These are phyloP conservation scores for Alaudala cheleensis DNA, from an alignment of 2,113 vertebrate genomes.

Conservation along the genomic window DNA sequence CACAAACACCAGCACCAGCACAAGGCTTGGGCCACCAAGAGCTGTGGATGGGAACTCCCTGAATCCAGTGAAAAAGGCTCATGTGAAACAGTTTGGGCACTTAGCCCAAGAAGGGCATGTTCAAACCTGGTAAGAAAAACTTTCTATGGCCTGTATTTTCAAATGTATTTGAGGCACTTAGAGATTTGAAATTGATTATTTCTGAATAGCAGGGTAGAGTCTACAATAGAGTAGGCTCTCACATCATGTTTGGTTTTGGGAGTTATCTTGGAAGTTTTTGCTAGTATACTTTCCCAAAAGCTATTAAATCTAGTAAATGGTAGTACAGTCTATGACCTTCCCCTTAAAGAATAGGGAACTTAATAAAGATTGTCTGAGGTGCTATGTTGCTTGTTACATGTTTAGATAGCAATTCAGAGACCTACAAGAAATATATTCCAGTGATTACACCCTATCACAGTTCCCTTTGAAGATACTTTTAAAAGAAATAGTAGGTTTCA, in stretches of 20 bases:
- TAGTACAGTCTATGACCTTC: not conserved
- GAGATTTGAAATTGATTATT: not conserved
- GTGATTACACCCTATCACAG: not conserved
- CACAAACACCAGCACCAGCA: not conserved
- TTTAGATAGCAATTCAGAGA: not conserved
- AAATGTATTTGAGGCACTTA: not conserved
- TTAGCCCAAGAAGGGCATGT: not conserved
- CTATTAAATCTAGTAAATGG: not conserved
- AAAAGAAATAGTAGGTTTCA: conserved; percentile 12
- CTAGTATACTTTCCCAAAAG: not conserved
- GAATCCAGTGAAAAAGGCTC: not conserved
- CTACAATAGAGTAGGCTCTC: not conserved
- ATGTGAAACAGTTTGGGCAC: not conserved
- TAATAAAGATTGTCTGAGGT: not conserved
- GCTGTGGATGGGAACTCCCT: not conserved
- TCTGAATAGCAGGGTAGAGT: not conserved
- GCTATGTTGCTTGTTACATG: not conserved
- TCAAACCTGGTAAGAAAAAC: not conserved
- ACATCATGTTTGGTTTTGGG: not conserved
- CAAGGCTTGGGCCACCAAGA: not conserved
- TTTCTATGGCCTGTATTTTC: not conserved
- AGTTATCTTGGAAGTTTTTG: not conserved
- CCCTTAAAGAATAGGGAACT: not conserved
- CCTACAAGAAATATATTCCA: conserved; percentile 2
- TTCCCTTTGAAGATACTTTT: conserved; percentile 13